Evolutionary conservation across 2,888 invertebrate species (phyloP).

Genomic region (Bedellia somnulentella): DNA sequence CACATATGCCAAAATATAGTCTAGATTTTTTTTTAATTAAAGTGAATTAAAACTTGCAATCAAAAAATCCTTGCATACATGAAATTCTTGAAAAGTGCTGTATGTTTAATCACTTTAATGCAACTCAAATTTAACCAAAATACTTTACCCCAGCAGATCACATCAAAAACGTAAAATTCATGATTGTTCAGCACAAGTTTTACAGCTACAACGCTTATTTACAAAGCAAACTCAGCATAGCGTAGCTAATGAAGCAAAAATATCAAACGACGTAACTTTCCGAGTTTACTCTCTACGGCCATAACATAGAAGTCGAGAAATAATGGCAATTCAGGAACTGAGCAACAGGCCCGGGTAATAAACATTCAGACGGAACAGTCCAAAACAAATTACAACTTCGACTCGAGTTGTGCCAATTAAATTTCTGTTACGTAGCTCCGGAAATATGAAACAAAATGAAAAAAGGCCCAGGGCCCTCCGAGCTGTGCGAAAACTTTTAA

Average conservation of each 20-base stretch:
- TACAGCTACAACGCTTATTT: too few relatives aligned
- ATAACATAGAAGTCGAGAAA: slow-evolving; percentile 10
- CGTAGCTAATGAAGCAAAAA: slow-evolving; percentile 1
- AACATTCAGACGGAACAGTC: slow-evolving; percentile 41
- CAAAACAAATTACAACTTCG: slow-evolving; percentile 55
- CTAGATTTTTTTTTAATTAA: too few relatives aligned
- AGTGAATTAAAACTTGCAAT: too few relatives aligned
- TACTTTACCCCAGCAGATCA: too few relatives aligned
- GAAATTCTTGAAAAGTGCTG: too few relatives aligned
- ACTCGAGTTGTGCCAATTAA: slow-evolving; percentile 53
- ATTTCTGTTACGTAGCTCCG: slow-evolving; percentile 50
- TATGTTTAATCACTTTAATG: too few relatives aligned
- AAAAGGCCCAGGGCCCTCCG: slow-evolving; percentile 36
- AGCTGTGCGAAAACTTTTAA: slow-evolving; percentile 52
- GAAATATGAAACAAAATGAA: slow-evolving; percentile 57
- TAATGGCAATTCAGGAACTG: slow-evolving; percentile 24
- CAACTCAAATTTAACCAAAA: too few relatives aligned
- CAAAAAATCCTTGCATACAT: too few relatives aligned
- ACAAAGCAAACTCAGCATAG: too few relatives aligned
- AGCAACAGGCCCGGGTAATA: slow-evolving; percentile 37
- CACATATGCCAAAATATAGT: too few relatives aligned
- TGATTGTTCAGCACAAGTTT: too few relatives aligned
- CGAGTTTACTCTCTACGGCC: neutral
- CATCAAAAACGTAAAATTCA: too few relatives aligned
- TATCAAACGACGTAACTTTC: neutral